Conservation (phyloP, 2,797 vertebrate genomes). For the Sebastes taczanowskii region DNA sequence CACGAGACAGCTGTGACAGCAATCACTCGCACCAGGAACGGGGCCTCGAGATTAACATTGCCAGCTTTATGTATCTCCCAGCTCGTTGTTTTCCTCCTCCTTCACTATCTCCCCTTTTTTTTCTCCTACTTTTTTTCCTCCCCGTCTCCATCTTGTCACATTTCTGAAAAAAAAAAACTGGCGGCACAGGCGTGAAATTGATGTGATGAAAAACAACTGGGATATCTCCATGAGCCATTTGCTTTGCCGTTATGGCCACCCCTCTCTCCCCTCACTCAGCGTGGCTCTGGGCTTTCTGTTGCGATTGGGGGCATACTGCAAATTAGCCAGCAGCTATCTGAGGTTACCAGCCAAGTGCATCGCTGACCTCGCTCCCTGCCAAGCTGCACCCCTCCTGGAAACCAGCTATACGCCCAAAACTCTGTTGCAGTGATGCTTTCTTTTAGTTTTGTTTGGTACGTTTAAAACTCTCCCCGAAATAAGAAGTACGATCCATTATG, state of each 20-base stretch:
- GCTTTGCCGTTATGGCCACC: conserved; percentile 69
- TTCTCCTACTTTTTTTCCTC: conserved; percentile 8
- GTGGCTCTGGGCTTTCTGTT: conserved; percentile 61
- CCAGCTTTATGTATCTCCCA: conserved; percentile 31
- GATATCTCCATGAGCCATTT: conserved; percentile 82
- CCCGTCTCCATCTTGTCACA: conserved; percentile 59
- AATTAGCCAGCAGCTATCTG: conserved; percentile 80
- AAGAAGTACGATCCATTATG: conserved; percentile 6
- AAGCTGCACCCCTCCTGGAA: conserved; percentile 44
- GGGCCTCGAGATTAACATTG: conserved; percentile 51
- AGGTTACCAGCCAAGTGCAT: conserved; percentile 75
- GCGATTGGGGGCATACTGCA: conserved; percentile 73
- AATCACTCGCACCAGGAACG: conserved; percentile 37
- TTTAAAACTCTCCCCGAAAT: conserved; percentile 22
- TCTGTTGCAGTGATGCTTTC: conserved; percentile 30
- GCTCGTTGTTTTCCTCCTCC: conserved; percentile 40
- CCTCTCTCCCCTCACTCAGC: conserved; percentile 70
- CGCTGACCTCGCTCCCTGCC: conserved; percentile 64
- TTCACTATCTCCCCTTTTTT: conserved; percentile 23
- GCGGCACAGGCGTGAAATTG: conserved; percentile 74
- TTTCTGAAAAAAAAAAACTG: conserved; percentile 60
- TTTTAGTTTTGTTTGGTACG: not conserved
- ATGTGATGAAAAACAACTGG: conserved; percentile 82
- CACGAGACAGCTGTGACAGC: conserved; percentile 46
- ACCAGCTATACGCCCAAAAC: conserved; percentile 24